Evolutionary conservation across 2,888 invertebrate species (phyloP).

Genomic region (Trachelus troglodyta): DNA sequence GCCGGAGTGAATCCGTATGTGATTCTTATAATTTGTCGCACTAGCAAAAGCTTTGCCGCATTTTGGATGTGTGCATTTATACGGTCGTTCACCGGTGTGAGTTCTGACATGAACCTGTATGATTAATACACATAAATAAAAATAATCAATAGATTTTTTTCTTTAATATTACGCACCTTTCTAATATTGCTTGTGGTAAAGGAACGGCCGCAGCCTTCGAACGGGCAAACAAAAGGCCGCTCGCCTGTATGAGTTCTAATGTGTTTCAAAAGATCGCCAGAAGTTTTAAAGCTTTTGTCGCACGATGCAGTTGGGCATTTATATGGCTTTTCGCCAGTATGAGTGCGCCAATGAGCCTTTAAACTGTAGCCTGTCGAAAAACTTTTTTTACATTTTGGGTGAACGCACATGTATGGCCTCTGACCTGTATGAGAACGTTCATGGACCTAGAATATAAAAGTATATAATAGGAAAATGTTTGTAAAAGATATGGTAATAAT

Average conservation of each 20-base stretch:
- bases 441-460: conserved; percentile 65
- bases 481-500: neutral
- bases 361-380: conserved; percentile 71
- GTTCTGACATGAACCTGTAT: conserved; percentile 72
- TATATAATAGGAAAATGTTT: neutral
- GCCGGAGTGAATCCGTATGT: conserved; percentile 76
- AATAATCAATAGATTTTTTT: neutral
- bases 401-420: conserved; percentile 67
- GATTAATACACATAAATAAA: conserved; percentile 2
- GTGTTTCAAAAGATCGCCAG: conserved; percentile 73
- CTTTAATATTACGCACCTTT: conserved; percentile 64
- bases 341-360: conserved; percentile 71
- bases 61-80: conserved; percentile 70
- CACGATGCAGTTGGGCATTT: conserved; percentile 69
- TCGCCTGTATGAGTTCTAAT: conserved; percentile 72
- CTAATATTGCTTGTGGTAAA: conserved; percentile 78
- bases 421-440: conserved; percentile 69
- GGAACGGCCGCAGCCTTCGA: conserved; percentile 72
- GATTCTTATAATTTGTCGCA: conserved; percentile 77
- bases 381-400: conserved; percentile 67
- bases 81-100: conserved; percentile 77
- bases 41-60: conserved; percentile 76
- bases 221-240: conserved; percentile 58
- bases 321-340: conserved; percentile 73
- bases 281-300: conserved; percentile 72